Evolutionary conservation across 2,113 vertebrate genomes (phyloP).

Genomic region (Zeus faber): DNA sequence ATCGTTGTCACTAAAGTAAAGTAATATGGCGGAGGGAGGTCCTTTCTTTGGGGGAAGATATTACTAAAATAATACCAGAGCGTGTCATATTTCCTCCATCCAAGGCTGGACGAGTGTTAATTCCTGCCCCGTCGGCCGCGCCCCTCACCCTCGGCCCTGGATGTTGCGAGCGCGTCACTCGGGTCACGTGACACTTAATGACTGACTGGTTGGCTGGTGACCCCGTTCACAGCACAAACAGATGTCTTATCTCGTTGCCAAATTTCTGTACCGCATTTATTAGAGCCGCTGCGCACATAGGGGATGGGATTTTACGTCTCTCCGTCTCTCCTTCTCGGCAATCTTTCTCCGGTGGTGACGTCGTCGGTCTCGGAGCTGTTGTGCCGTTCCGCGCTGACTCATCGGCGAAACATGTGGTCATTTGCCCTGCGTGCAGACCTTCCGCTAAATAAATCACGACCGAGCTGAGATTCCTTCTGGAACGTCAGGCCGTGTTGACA

Average conservation of each 20-base stretch:
- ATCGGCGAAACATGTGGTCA: conserved; percentile 46
- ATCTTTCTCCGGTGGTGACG: conserved; percentile 78
- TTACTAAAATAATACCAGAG: neutral
- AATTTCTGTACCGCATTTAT: conserved; percentile 67
- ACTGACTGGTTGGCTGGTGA: conserved; percentile 72
- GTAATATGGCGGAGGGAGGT: no score
- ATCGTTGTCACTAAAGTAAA: no score
- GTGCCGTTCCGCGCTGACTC: conserved; percentile 44
- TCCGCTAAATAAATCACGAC: conserved; percentile 9
- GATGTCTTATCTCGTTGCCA: conserved; percentile 77
- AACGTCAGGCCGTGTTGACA: conserved; percentile 1
- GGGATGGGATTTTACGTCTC: conserved; percentile 61
- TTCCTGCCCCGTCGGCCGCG: conserved; percentile 53
- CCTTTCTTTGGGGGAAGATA: no score
- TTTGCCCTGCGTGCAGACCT: conserved; percentile 7
- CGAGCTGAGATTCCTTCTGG: neutral
- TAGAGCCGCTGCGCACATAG: conserved; percentile 75
- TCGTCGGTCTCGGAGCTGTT: conserved; percentile 32
- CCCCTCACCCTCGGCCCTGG: conserved; percentile 36
- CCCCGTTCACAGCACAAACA: conserved; percentile 76
- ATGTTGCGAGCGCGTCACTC: conserved; percentile 55
- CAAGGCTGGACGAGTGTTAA: conserved; percentile 37
- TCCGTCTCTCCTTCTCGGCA: conserved; percentile 75
- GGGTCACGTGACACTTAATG: conserved; percentile 68
- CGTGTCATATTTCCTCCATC: neutral